Evolutionary conservation across 2,888 invertebrate genomes (phyloP), one percentile per base, ranked within the genome.

Genomic region (Trichopria drosophilae): DNA sequence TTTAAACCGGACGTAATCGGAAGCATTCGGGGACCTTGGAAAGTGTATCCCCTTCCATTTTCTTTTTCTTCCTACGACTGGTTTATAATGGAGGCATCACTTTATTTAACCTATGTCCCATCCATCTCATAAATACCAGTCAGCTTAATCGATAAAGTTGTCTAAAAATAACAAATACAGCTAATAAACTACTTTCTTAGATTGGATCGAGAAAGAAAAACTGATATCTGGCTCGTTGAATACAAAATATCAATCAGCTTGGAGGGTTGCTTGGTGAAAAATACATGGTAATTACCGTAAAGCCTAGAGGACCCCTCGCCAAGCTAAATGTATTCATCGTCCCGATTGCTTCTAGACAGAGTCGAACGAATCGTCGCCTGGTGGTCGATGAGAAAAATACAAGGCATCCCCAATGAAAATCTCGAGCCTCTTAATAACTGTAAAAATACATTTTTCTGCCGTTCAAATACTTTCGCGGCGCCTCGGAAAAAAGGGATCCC

Each of bases 161-260:
- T 26, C 9, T 10, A 10, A 9, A 26, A 26, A n/a, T 26, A 26
- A n/a, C 26, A 26, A 26, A n/a, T 26, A 9, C n/a, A 9, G n/a
- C n/a, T 26, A 10, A 26, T 26, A 26, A 10, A 9, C 9, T 10
- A 10, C 26, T 9, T 26, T 26, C 26, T 26, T 26, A 26, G n/a
- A 26, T 9, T 9, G 26, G 26, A n/a, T 26, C 26, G 26, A 10
- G 26, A 26, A 26, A 26, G n/a, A 24, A 24, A 9, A 10, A 24
- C 24, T 24, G 7, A 9, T 24, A 6, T 24, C 10, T 10, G 24
- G 36, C 46, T 54, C 57, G 55, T 59, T 69, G 71, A 73, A 71
- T 73, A 70, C 68, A 70, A 73, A 73, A 71, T 72, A 72, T 73
- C 72, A 73, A 72, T 73, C 72, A 71, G 68, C 65, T 63, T 60